phyloP scores from a whole-genome alignment of 2,888 invertebrate species.

The Congeria kusceri region DNA sequence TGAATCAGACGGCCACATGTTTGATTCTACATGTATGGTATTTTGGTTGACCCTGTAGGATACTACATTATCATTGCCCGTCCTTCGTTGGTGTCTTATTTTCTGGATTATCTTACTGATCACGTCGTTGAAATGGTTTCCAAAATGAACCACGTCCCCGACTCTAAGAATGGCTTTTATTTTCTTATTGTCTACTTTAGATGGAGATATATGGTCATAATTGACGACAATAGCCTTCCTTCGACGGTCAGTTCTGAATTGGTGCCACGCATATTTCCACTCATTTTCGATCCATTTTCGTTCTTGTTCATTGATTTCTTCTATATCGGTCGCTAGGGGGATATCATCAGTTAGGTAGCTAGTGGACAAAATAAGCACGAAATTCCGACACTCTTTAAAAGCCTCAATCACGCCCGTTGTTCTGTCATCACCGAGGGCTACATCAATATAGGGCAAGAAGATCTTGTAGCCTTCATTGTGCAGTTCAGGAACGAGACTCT shows the following conservation, averaged over 20 bases:
- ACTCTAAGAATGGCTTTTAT: constrained; percentile 47
- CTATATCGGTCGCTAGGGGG: background rate
- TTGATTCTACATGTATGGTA: no score
- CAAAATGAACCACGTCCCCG: constrained; percentile 33
- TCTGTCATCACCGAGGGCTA: constrained; percentile 29
- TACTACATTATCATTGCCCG: no score
- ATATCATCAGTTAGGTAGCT: constrained; percentile 16
- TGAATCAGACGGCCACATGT: no score
- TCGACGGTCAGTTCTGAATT: constrained; percentile 13
- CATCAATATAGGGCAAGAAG: constrained; percentile 34
- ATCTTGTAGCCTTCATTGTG: constrained; percentile 18
- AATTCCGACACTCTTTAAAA: constrained; percentile 29
- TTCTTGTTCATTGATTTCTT: constrained; percentile 8
- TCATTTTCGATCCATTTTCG: constrained; percentile 40
- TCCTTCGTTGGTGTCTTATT: no score
- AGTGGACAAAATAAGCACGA: constrained; percentile 33
- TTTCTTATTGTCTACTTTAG: constrained; percentile 18
- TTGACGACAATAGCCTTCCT: constrained; percentile 43
- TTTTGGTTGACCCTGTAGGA: no score
- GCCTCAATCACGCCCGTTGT: constrained; percentile 16
- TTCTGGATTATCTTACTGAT: no score
- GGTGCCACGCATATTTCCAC: constrained; percentile 47
- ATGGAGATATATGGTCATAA: constrained; percentile 38
- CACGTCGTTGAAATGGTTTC: constrained; percentile 11
- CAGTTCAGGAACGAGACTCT: constrained; percentile 26